Conservation (phyloP, 53 echinoderm and acorn worm species). For the Echinarachnius parma region DNA sequence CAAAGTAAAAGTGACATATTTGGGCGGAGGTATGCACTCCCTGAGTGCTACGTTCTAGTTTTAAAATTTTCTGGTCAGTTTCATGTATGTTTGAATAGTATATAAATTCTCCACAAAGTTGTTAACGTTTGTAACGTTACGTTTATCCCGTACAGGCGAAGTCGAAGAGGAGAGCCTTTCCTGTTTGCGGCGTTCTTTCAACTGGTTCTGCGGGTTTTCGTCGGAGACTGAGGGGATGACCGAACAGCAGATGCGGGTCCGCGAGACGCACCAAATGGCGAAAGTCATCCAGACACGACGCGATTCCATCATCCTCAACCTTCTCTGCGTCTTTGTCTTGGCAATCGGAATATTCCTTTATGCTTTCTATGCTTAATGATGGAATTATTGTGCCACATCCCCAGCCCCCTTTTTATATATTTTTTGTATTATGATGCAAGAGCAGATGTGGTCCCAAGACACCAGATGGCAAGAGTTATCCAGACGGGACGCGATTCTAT, state of each 20-base stretch:
- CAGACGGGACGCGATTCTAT: conserved; percentile 59
- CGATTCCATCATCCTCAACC: conserved; percentile 75
- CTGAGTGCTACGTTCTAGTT: too few species aligned
- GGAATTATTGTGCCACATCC: too few species aligned
- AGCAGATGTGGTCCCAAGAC: too few species aligned
- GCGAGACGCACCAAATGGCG: conserved; percentile 53
- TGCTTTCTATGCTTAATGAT: conserved; percentile 49
- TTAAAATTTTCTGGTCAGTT: too few species aligned
- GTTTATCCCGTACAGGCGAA: too few species aligned
- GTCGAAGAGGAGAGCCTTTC: background rate
- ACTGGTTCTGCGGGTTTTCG: conserved; percentile 91
- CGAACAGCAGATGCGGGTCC: conserved; percentile 15
- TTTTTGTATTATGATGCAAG: too few species aligned
- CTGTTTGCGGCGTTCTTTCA: conserved; percentile 50
- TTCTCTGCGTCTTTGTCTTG: conserved; percentile 58
- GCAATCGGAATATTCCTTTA: conserved; percentile 59
- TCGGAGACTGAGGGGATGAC: conserved; percentile 42
- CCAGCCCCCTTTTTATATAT: too few species aligned
- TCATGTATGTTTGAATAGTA: too few species aligned
- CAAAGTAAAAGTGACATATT: too few species aligned
- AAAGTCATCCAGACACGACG: conserved; percentile 63
- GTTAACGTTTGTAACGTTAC: too few species aligned
- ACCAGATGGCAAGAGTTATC: conserved; percentile 61
- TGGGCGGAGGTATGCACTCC: too few species aligned
- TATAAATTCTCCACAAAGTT: too few species aligned